Evolutionary conservation across 2,888 invertebrate genomes (phyloP), one percentile per base, ranked within the genome.

Genomic region (Andrena dorsata): DNA sequence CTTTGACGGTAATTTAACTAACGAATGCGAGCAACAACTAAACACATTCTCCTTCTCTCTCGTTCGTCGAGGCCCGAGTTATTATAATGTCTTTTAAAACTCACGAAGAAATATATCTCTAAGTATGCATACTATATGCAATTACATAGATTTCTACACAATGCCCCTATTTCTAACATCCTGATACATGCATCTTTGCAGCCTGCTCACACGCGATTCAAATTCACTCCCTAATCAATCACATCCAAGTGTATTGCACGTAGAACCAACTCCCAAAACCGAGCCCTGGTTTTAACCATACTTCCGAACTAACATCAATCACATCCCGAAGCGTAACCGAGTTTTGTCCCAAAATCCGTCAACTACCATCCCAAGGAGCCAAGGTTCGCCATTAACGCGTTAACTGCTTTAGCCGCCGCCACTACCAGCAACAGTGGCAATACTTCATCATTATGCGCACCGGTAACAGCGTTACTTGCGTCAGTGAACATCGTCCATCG

Each of bases 281-380:
- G 16, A 56, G 13, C 28, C 41, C 35, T 3, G 7, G 49, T 65
- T 49, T 56, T 28, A 69, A 56, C 35, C 41, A 35, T 28, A 69
- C 69, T 69, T 69, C 41, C 69, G 2, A 69, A 58, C 69, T 56
- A 16, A 56, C 35, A 69, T 69, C 69, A 69, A 69, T 69, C 69
- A 69, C 69, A 58, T 41, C 26, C 69, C 7, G 56, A 63, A 69
- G 69, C 58, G n/a, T 10, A 10, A 26, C 26, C 60, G 30, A 60
- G 60, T 60, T 32, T 60, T 30, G 60, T 60, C 58, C 69, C 56
- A 69, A 41, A 28, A 56, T 56, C n/a, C 10, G 16, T 47, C 58
- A 41, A 58, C 35, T 41, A 26, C 69, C n/a, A 41, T 13, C n/a
- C 10, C 41, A 35, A 69, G 35, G 23, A 5, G 1, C 58, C 13